These are phyloP conservation scores for Esox niger DNA, from an alignment of 2,113 vertebrate species.

Conservation along the genomic window DNA sequence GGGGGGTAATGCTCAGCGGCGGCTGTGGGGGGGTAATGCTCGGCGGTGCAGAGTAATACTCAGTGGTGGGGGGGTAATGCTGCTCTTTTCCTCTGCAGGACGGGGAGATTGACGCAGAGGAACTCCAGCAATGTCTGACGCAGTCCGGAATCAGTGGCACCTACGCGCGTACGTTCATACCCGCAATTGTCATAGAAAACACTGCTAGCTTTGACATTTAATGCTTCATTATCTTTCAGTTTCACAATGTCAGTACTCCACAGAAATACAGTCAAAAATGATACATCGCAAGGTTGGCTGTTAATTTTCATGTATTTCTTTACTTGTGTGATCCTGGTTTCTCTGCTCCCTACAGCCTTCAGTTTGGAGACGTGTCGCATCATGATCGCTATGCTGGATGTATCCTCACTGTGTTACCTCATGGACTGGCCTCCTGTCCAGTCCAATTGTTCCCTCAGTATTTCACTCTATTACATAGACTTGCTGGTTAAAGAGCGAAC, in stretches of 20 bases:
- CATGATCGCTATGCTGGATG: conserved; percentile 88
- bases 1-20: too few species aligned
- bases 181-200: background rate
- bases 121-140: conserved; percentile 85
- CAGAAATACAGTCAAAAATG: background rate
- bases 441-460: too few species aligned
- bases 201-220: background rate
- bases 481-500: too few species aligned
- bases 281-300: too few species aligned
- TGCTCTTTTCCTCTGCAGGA: conserved; percentile 61
- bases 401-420: conserved; percentile 75
- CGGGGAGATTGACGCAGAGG: conserved; percentile 83
- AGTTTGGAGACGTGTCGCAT: conserved; percentile 87
- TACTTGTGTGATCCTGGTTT: background rate
- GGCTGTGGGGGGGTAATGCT: background rate
- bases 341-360: conserved; percentile 75
- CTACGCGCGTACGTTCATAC: conserved; percentile 75
- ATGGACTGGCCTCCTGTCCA: background rate
- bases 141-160: conserved; percentile 81
- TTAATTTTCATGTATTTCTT: background rate
- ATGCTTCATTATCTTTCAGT: background rate
- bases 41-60: conserved; percentile 23
- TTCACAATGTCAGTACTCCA: background rate
- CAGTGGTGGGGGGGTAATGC: background rate
- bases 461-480: too few species aligned